Evolutionary conservation across 2,113 vertebrate species (phyloP).

Genomic region (Tragelaphus imberbis): DNA sequence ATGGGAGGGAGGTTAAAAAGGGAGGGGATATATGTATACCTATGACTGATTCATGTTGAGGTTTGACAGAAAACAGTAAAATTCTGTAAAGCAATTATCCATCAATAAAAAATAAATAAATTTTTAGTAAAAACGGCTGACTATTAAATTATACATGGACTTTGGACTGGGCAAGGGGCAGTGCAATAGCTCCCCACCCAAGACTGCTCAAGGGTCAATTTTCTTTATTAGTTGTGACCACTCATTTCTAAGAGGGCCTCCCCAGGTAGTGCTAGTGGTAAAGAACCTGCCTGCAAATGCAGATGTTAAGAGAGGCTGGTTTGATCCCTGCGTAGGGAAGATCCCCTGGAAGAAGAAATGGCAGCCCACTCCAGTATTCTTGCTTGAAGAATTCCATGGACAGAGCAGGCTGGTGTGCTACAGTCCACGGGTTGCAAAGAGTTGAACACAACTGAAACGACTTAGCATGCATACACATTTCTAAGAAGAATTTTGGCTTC

Average conservation of each 20-base stretch:
- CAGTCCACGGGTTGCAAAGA: not conserved
- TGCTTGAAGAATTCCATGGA: not conserved
- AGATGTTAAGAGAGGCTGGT: not conserved
- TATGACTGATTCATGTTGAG: not conserved
- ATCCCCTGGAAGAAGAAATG: not conserved
- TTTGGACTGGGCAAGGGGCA: not conserved
- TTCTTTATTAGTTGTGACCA: not conserved
- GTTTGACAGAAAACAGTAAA: not conserved
- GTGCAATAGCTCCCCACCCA: not conserved
- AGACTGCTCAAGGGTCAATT: not conserved
- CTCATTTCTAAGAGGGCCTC: not conserved
- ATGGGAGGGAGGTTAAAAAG: not conserved
- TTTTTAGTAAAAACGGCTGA: not conserved
- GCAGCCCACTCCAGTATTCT: not conserved
- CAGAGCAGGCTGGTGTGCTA: not conserved
- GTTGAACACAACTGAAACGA: not conserved
- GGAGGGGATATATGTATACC: not conserved
- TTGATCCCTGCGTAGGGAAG: not conserved
- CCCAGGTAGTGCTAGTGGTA: not conserved
- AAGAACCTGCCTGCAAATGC: not conserved
- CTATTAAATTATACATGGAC: not conserved
- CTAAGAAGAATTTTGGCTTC: conserved; percentile 11
- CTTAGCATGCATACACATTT: not conserved
- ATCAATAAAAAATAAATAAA: not conserved
- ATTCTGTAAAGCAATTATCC: not conserved